Percentiles rank a stretch among this genome's conserved stretches.
phyloP scores from a whole-genome alignment of 23 tunicate genomes.

The Ciona savignyi region DNA sequence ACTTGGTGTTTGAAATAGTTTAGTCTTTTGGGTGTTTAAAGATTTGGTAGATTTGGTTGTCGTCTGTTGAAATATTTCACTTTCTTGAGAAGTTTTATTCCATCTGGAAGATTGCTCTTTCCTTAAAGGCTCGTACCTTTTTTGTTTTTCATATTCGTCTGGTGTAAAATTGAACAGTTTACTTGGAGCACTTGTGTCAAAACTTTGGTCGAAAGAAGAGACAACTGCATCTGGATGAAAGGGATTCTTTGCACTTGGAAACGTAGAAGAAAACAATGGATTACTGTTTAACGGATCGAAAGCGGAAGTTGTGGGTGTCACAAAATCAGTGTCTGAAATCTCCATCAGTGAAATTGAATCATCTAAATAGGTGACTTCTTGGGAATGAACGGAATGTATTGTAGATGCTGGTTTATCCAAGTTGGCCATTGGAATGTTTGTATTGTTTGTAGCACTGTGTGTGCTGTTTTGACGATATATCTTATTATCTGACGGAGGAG shows the following conservation, averaged over 20 bases:
- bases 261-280: neutral
- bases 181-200: neutral
- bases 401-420: neutral
- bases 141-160: slow-evolving; percentile 11
- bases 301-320: neutral
- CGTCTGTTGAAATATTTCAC: neutral
- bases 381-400: neutral
- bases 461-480: neutral
- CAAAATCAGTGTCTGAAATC: neutral
- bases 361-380: neutral
- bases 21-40: neutral
- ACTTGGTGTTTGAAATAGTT: neutral
- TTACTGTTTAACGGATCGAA: neutral
- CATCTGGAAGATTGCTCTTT: slow-evolving; percentile 27
- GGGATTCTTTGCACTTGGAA: neutral
- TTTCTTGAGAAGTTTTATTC: neutral
- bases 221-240: neutral
- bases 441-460: neutral
- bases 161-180: slow-evolving; percentile 8
- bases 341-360: neutral
- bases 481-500: neutral
- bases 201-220: neutral
- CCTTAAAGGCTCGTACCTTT: slow-evolving; percentile 26
- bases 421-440: neutral
- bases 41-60: neutral